A percentile compares a stretch with the other conserved stretches of the same genome.
phyloP scores from a whole-genome alignment of 2,797 vertebrate genomes.

The Danionella dracula region DNA sequence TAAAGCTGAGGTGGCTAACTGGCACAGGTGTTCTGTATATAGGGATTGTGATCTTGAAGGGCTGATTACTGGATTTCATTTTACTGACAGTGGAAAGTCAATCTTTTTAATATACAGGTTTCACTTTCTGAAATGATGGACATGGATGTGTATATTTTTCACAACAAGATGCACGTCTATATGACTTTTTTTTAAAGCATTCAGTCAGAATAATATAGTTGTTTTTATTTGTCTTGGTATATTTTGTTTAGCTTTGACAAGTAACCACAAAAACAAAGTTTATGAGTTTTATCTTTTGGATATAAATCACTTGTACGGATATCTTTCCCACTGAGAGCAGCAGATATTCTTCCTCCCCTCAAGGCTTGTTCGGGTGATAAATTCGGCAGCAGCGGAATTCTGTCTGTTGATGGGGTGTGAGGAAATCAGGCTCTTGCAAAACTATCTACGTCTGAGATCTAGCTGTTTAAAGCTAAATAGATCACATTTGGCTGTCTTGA shows the following conservation, averaged over 20 bases:
- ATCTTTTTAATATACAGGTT: too few species aligned
- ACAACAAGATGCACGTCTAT: too few species aligned
- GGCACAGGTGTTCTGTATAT: too few species aligned
- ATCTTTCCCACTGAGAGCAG: conserved; percentile 10
- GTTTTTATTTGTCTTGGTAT: not conserved
- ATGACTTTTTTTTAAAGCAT: too few species aligned
- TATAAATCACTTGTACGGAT: not conserved
- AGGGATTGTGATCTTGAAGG: too few species aligned
- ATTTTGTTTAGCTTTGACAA: not conserved
- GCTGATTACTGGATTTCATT: too few species aligned
- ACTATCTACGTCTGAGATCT: conserved; percentile 32
- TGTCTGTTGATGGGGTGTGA: conserved; percentile 22
- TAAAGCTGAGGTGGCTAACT: too few species aligned
- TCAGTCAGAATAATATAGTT: too few species aligned
- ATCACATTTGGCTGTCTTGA: conserved; percentile 43
- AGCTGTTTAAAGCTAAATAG: conserved; percentile 37
- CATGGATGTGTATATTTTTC: too few species aligned
- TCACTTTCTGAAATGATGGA: too few species aligned
- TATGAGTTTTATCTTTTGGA: not conserved
- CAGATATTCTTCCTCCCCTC: not conserved
- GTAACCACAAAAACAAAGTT: not conserved
- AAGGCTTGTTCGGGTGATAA: conserved; percentile 19
- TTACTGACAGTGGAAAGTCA: too few species aligned
- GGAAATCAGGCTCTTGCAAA: conserved; percentile 30
- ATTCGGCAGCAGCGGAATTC: conserved; percentile 18